phyloP scores from a whole-genome alignment of 2,113 vertebrate species.

The Scortum barcoo region DNA sequence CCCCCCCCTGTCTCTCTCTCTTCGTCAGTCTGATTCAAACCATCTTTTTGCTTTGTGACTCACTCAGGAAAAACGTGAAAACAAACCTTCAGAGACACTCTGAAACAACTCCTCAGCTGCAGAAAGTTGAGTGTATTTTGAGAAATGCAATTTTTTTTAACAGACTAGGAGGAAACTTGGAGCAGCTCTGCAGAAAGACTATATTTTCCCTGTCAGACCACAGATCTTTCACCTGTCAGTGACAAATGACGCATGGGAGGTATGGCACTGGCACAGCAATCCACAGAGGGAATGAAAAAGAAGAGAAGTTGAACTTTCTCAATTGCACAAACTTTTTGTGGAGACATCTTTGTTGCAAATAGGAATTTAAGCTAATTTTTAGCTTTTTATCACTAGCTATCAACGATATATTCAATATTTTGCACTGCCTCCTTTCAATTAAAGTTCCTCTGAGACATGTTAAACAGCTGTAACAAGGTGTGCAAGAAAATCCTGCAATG shows the following conservation, averaged over 20 bases:
- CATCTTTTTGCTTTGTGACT: constrained; percentile 34
- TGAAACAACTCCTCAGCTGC: constrained; percentile 22
- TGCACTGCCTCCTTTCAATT: neutral
- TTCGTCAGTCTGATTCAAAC: constrained; percentile 16
- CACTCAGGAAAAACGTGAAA: constrained; percentile 17
- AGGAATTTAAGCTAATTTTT: neutral
- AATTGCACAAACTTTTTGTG: neutral
- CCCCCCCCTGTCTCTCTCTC: neutral
- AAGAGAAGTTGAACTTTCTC: neutral
- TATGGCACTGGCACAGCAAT: neutral
- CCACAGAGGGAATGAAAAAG: neutral
- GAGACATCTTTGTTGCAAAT: neutral
- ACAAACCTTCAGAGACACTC: constrained; percentile 20
- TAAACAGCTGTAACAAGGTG: neutral
- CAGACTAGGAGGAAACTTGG: constrained; percentile 8
- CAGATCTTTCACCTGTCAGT: constrained; percentile 14
- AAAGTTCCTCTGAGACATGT: neutral
- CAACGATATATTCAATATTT: neutral
- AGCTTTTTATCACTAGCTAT: neutral
- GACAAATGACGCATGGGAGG: neutral
- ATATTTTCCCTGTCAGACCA: neutral
- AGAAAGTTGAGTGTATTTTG: neutral
- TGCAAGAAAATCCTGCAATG: neutral
- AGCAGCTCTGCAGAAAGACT: neutral
- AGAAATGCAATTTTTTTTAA: neutral